Conservation (phyloP, 2,113 vertebrate genomes). For the Pholis gunnellus region DNA sequence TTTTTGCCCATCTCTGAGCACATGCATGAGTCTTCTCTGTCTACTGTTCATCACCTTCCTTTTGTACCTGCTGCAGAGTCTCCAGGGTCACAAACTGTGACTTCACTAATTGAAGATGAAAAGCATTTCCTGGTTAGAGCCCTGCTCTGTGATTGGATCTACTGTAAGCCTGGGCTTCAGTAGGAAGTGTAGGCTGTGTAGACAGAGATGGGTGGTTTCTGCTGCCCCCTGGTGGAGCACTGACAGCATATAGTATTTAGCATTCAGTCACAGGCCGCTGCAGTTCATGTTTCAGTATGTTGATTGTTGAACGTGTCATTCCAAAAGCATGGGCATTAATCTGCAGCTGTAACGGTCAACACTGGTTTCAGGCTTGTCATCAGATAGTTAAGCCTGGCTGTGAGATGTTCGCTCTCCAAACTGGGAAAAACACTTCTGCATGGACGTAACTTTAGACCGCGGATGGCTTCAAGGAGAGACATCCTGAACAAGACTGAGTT, state of each 20-base stretch:
- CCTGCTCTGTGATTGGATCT: neutral
- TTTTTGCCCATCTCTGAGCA: no score
- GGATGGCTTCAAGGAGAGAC: neutral
- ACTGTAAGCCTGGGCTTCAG: neutral
- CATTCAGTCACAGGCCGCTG: neutral
- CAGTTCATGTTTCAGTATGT: neutral
- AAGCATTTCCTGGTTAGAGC: slow-evolving; percentile 21
- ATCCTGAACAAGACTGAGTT: neutral
- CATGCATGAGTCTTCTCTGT: neutral
- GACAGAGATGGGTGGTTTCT: slow-evolving; percentile 50
- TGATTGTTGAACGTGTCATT: neutral
- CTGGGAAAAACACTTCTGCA: neutral
- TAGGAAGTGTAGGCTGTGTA: slow-evolving; percentile 1
- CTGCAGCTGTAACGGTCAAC: neutral
- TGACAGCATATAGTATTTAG: neutral
- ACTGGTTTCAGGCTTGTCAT: neutral
- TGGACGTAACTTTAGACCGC: neutral
- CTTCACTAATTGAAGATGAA: neutral
- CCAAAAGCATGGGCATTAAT: neutral
- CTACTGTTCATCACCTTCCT: neutral
- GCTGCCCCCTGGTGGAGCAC: slow-evolving; percentile 65
- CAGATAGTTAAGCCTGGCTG: no score
- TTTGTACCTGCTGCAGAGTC: neutral
- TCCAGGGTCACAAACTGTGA: neutral
- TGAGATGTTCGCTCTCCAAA: neutral